Base-by-base conservation (phyloP, 2,888 invertebrate species). In the Coleophora flavipennella region DNA sequence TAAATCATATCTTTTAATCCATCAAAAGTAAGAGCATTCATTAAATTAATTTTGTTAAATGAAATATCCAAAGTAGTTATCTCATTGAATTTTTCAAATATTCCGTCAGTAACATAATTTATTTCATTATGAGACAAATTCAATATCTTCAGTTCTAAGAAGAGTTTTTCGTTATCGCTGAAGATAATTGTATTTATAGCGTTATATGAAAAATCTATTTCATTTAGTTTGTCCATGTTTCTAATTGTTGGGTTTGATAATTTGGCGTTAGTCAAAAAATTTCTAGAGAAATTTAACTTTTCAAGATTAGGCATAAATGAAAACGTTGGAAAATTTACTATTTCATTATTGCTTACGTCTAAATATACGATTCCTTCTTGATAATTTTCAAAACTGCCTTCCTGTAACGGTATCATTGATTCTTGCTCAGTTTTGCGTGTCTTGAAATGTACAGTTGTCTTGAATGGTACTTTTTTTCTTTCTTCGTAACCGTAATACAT, bases 181-280 rank as follows among this genome's bases (percentile, higher is more conserved):
- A 55, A 40, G 36, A 43, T 37, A 10, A 75, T 59, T 26, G 48
- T 40, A 28, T 35, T 51, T 9, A 79, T 73, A 3, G 29, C 49
- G 40, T 78, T 79, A 39, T 66, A 46, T 1, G 79, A 79, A 7
- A 67, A 54, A 52, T 78, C 63, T 25, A 78, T 48, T 39, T 57
- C 53, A 14, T 14, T 41, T 14, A 79, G 46, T 2, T 33, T 33
- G 1, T 28, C 34, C 1, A 74, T 44, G 10, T 60, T 41, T 2
- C 48, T 1, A 1, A 0, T 20, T 4, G 20, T 20, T 4, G 20
- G 0, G 35, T 69, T 72, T 1, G 51, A 60, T 2, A 79, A 43
- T 31, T 49, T 49, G 9, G 68, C 75, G 3, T 38, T 48, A 0
- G 41, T 51, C 1, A 78, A 32, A 1, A 35, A 27, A 41, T 74